Conservation (phyloP, 1,140 invertebrate genomes). For the Diorhabda sublineata region DNA sequence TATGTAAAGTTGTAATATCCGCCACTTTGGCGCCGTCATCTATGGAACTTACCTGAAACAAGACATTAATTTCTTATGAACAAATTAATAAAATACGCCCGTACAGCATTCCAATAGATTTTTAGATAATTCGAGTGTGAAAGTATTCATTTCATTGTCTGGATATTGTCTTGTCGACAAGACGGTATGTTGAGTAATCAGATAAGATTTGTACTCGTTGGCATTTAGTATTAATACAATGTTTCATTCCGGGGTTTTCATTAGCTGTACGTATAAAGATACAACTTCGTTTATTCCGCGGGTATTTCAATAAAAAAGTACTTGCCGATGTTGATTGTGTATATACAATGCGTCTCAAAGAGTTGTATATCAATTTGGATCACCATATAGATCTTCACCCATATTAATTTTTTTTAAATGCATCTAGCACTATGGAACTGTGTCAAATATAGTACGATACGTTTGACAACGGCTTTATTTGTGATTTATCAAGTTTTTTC, state of each 20-base stretch:
- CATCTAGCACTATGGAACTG: too few species aligned
- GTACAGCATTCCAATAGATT: not conserved
- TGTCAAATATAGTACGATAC: too few species aligned
- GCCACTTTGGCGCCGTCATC: too few species aligned
- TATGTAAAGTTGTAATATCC: too few species aligned
- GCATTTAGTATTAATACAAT: not conserved
- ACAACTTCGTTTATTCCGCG: not conserved
- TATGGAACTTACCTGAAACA: not conserved
- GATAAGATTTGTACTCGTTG: not conserved
- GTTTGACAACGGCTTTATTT: too few species aligned
- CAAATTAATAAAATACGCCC: not conserved
- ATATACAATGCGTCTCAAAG: too few species aligned
- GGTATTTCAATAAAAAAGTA: not conserved
- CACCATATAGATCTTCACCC: too few species aligned
- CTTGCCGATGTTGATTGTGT: not conserved
- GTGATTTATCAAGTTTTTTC: too few species aligned
- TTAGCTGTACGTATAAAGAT: not conserved
- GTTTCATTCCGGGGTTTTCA: not conserved
- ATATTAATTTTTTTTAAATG: too few species aligned
- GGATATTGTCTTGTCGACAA: not conserved
- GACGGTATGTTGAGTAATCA: not conserved
- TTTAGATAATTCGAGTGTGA: constrained; percentile 2
- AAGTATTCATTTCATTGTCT: not conserved
- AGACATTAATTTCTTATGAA: not conserved
- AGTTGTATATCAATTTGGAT: too few species aligned